Conservation (phyloP, 2,797 vertebrate genomes). For the Pipistrellus pygmaeus region DNA sequence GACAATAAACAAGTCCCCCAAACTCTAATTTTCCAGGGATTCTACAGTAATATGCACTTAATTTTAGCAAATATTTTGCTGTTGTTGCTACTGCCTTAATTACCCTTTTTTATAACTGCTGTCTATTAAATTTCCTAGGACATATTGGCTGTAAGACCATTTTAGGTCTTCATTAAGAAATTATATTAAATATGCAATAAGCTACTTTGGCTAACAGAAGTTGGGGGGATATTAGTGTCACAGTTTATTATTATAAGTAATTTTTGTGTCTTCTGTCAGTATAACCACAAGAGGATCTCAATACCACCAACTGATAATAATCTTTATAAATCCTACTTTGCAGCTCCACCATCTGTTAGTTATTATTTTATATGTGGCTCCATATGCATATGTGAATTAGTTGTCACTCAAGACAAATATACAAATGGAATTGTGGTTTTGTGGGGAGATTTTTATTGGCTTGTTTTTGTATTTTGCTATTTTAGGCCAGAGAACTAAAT, state of each 20-base stretch:
- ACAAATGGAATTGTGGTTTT: constrained; percentile 55
- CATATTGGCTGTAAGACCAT: constrained; percentile 69
- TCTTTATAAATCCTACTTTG: constrained; percentile 87
- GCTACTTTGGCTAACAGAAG: constrained; percentile 80
- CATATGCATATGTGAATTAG: constrained; percentile 80
- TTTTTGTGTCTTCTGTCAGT: constrained; percentile 81
- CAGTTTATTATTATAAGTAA: constrained; percentile 78
- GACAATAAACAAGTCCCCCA: neutral
- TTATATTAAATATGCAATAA: constrained; percentile 76
- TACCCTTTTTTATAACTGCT: constrained; percentile 62
- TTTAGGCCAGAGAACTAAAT: constrained; percentile 68
- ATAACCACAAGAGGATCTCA: constrained; percentile 82
- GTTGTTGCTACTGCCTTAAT: constrained; percentile 20
- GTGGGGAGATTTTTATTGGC: constrained; percentile 34
- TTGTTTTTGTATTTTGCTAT: constrained; percentile 77
- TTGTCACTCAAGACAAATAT: constrained; percentile 83
- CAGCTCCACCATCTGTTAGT: constrained; percentile 86
- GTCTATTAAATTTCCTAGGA: constrained; percentile 74
- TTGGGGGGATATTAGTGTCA: constrained; percentile 75
- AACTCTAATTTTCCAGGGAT: neutral
- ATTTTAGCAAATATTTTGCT: constrained; percentile 51
- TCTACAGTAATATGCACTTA: neutral
- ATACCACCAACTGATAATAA: constrained; percentile 83
- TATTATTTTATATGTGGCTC: constrained; percentile 81
- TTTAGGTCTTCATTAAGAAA: constrained; percentile 76